A percentile compares a stretch with the other conserved stretches of the same genome.
Conservation (phyloP, 2,797 vertebrate genomes). For the Megaceryle alcyon region DNA sequence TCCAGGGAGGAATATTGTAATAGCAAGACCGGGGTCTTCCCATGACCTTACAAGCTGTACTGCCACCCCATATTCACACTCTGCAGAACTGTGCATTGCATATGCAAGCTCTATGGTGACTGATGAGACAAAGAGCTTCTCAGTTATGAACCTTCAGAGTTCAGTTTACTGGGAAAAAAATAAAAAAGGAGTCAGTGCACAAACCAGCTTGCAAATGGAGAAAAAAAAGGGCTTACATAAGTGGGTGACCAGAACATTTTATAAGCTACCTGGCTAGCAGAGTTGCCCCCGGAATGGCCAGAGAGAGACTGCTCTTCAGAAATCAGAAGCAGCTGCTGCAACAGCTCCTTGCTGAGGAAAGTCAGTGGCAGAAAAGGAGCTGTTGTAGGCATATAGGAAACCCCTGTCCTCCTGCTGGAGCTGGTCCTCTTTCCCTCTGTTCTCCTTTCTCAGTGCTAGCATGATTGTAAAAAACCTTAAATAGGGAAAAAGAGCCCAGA, state of each 20-base stretch:
- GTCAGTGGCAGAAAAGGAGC: neutral
- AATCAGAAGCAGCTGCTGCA: neutral
- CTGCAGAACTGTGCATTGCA: neutral
- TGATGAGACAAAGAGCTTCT: neutral
- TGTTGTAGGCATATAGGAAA: neutral
- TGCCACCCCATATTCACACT: neutral
- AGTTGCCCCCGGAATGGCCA: neutral
- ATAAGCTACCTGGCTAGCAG: neutral
- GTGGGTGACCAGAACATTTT: neutral
- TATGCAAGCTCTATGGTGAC: neutral
- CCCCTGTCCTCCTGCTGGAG: neutral
- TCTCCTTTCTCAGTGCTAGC: neutral
- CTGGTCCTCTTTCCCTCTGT: neutral
- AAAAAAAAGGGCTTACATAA: neutral
- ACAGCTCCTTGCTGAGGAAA: neutral
- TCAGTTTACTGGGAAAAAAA: slow-evolving; percentile 33
- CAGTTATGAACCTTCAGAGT: neutral
- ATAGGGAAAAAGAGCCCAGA: neutral
- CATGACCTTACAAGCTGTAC: neutral
- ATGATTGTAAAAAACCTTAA: neutral
- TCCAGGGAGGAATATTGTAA: neutral
- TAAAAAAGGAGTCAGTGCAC: neutral
- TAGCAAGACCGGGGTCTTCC: neutral
- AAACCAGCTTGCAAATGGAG: slow-evolving; percentile 43
- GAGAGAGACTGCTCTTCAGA: neutral